These are phyloP conservation scores for Trididemnum miniatum DNA, from an alignment of 23 tunicate species.

Conservation along the genomic window DNA sequence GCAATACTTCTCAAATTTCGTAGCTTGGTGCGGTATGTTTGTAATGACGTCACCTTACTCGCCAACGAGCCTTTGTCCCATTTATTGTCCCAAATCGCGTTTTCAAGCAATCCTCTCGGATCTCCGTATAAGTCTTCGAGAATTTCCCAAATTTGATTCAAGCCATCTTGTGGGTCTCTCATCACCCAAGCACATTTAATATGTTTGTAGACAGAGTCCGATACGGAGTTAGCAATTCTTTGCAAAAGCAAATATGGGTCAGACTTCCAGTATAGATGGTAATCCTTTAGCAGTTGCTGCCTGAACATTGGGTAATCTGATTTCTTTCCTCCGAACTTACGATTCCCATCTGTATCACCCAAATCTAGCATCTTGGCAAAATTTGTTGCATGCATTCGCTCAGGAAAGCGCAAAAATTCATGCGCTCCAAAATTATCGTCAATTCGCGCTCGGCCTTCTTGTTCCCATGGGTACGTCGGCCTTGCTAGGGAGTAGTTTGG, in stretches of 20 bases:
- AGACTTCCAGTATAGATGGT: not conserved
- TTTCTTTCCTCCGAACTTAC: not conserved
- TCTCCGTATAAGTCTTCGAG: not conserved
- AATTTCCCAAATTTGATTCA: not conserved
- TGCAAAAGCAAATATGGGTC: not conserved
- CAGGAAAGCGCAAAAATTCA: no score
- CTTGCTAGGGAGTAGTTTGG: no score
- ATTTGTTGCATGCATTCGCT: no score
- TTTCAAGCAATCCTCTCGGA: not conserved
- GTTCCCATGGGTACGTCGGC: no score
- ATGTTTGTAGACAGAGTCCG: not conserved
- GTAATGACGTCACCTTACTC: not conserved
- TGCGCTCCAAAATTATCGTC: no score
- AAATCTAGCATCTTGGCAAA: no score
- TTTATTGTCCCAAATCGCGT: not conserved
- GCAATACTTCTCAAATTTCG: not conserved
- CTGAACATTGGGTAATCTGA: conserved; percentile 1
- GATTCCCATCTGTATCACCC: no score
- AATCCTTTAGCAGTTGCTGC: not conserved
- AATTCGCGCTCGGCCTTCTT: no score
- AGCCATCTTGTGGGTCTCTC: not conserved
- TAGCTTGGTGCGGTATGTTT: not conserved
- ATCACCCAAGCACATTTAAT: conserved; percentile 3
- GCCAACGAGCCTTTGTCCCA: conserved; percentile 5
- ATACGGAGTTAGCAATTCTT: not conserved